Evolutionary conservation across 2,888 invertebrate genomes (phyloP), one percentile per base, ranked within the genome.

Genomic region (Pseudeuparius sepicola): DNA sequence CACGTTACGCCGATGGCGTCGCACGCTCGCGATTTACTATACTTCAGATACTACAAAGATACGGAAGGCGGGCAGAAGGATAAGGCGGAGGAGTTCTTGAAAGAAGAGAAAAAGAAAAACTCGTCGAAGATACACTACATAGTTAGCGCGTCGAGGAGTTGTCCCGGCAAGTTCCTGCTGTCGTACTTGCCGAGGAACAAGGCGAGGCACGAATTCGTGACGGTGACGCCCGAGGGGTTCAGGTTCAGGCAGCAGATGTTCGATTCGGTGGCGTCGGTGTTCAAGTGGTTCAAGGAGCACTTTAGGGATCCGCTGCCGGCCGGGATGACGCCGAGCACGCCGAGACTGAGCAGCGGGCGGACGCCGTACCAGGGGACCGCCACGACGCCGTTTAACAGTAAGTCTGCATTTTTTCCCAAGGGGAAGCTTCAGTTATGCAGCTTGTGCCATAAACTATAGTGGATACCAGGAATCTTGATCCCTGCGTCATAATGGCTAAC

Each of bases 241-340:
- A 74, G 84, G 34, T 98, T 90, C 61, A 68, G 97, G 14, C 79
- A 83, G 44, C 83, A 89, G 53, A 75, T 82, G 59, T 97, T 97
- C 61, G 82, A 84, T 46, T 79, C 85, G 0, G 67, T 93, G 1
- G 73, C 75, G 24, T 69, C 75, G 7, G 59, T 97, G 38, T 73
- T 99, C 51, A 80, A 84, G 40, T 98, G 96, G 96, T 98, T 98
- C 64, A 99, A 99, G 58, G 90, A 92, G 61, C 93, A 98, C 60
- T 98, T 92, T 67, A 69, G 89, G 45, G 94, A 96, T 54, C 88
- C 93, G 0, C 71, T 86, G 30, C 85, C 86, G 0, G 71, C 71
- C 4, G 70, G 71, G 3, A 70, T 71, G 13, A 84, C 84, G 4
- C 83, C 76, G 1, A 75, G 78, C 34, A 84, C 85, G 6, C 81